Base-by-base conservation (phyloP, 2,888 invertebrate species). In the Gastracanthus pulcherrimus region DNA sequence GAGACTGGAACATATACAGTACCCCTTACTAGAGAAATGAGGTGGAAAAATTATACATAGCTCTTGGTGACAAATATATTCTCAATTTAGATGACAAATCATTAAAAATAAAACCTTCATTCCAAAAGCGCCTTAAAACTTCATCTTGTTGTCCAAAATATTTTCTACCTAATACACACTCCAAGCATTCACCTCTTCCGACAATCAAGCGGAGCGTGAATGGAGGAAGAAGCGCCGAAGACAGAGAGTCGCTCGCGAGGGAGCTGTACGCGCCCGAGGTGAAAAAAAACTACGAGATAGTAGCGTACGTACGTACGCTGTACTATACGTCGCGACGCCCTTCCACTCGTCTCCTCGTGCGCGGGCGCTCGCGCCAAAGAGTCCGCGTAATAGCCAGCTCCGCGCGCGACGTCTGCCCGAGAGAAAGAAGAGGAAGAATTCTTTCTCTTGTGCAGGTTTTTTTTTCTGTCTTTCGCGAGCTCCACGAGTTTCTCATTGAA, bases 401-500 rank as follows among this genome's bases (percentile, higher is more conserved):
- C n/a, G n/a, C n/a, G n/a, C n/a, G 5, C 19, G 48, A 48, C 2
- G n/a, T 4, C 45, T 45, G 45, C n/a, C n/a, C n/a, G n/a, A n/a
- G n/a, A n/a, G 23, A 41, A 45, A 45, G 38, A 13, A 26, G 23
- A 6, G 34, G 51, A 23, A 13, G 66, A 66, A 51, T 67, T 55
- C 36, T 36, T n/a, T 13, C 31, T 55, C 26, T 45, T 66, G n/a
- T n/a, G n/a, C n/a, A n/a, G n/a, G n/a, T n/a, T 23, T 51, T n/a
- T 29, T 69, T 64, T 13, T 19, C 11, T 26, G 26, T 51, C 62
- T 51, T 51, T 51, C 48, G 64, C 51, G 51, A n/a, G n/a, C n/a
- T n/a, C n/a, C 51, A 23, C 64, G 51, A n/a, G 26, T 62, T 36
- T 48, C 48, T 64, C 74, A 66, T 75, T 75, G 75, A 75, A 66